These are phyloP conservation scores for Meriones unguiculatus DNA, from an alignment of 2,113 vertebrate species.

Conservation along the genomic window DNA sequence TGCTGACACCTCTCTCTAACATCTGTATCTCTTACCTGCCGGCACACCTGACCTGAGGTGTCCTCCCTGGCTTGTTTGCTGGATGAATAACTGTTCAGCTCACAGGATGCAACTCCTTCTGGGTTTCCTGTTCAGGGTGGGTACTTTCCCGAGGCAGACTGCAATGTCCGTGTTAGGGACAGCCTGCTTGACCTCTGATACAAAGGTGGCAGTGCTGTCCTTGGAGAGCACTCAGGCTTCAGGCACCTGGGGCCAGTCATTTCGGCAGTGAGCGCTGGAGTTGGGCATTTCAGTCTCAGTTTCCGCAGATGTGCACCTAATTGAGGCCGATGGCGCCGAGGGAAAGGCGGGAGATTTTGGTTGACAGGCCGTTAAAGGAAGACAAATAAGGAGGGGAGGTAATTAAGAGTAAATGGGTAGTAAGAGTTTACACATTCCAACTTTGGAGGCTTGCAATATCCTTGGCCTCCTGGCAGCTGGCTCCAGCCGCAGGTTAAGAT, in stretches of 20 bases:
- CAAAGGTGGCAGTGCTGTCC: not conserved
- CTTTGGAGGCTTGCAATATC: conserved; percentile 70
- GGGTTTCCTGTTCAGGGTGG: not conserved
- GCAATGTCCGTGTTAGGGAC: not conserved
- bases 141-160: not conserved
- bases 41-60: not conserved
- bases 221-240: not conserved
- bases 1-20: not conserved
- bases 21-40: not conserved
- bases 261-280: not conserved
- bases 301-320: conserved; percentile 71
- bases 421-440: conserved; percentile 75
- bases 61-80: not conserved
- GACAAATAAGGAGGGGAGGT: conserved; percentile 81
- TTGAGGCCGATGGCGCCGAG: conserved; percentile 66
- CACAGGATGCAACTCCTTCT: not conserved
- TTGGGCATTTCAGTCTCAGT: conserved; percentile 35
- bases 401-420: conserved; percentile 81
- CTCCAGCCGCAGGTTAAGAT: conserved; percentile 64
- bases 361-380: conserved; percentile 83
- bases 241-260: not conserved
- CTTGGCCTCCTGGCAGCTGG: conserved; percentile 61
- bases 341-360: conserved; percentile 76
- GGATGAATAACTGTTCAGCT: conserved; percentile 2
- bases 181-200: not conserved